Evolutionary conservation across 2,797 vertebrate species (phyloP), one percentile per base, ranked within the genome.

Genomic region (Microcaecilia unicolor): DNA sequence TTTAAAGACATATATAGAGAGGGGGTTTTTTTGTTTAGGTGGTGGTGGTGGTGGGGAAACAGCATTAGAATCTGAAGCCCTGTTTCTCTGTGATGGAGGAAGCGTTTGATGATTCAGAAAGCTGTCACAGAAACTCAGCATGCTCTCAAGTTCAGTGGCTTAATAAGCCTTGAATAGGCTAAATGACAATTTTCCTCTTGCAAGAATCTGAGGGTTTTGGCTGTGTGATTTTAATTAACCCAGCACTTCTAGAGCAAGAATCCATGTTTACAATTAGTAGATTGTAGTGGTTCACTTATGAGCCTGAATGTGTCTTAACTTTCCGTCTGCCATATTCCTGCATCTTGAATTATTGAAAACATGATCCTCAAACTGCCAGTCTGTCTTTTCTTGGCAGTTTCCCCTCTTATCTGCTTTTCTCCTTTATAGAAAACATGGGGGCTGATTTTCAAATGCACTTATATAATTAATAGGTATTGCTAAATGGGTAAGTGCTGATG

Each of bases 71-170:
- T 20, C 29, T 34, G 34, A 15, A 7, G 41, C 26, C 19, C 4
- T 34, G 38, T 22, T 25, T 52, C 48, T 25, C 29, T 47, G 22
- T 56, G 48, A 59, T 22, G 60, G 53, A 19, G 45, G 13, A 29
- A 41, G 9, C n/a, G 25, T 57, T 39, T 38, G 22, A 50, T 34
- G 30, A 37, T n/a, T 28, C 47, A 10, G 23, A 39, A 45, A 37
- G 3, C 8, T 18, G 37, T 44, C 14, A 23, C 19, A 31, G n/a
- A n/a, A 9, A 28, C 34, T 31, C 17, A 25, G 13, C 37, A n/a
- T 24, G 21, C 22, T 27, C 46, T 55, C 50, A 62, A 36, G 38
- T 44, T 59, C 48, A 58, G 47, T 15, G 13, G 47, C 54, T 43
- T 32, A 17, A 22, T 28, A 17, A 9, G 22, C 28, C 15, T 56